Percentiles rank a stretch among this genome's conserved stretches.
phyloP scores from a whole-genome alignment of 2,888 invertebrate genomes.

The Cetonia aurata region DNA sequence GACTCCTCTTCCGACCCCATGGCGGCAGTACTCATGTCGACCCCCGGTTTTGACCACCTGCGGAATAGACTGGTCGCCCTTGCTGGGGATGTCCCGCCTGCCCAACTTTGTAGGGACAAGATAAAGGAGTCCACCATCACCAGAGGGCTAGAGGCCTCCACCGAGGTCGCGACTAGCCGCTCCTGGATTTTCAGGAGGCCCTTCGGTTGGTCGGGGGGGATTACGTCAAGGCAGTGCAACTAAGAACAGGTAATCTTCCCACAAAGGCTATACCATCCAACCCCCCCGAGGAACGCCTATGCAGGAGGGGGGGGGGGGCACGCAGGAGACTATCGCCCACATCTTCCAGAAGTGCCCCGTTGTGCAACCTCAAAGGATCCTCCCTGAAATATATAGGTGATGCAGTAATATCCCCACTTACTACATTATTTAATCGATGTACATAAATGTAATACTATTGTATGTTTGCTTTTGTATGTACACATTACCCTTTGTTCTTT shows the following conservation, averaged over 20 bases:
- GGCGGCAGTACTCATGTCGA: too few species aligned
- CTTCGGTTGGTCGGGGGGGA: constrained; percentile 47
- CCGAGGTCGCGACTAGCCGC: constrained; percentile 47
- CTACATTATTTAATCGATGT: too few species aligned
- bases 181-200: constrained; percentile 47
- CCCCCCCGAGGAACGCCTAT: constrained; percentile 30
- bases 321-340: too few species aligned
- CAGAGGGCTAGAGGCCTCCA: constrained; percentile 44
- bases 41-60: neutral
- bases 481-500: too few species aligned
- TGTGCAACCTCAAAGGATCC: too few species aligned
- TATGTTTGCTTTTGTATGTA: too few species aligned
- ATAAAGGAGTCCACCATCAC: constrained; percentile 28
- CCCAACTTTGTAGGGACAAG: constrained; percentile 35
- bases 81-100: constrained; percentile 13
- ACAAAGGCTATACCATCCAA: constrained; percentile 45
- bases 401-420: too few species aligned
- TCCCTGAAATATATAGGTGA: too few species aligned
- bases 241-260: constrained; percentile 45
- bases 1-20: too few species aligned
- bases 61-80: constrained; percentile 12
- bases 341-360: too few species aligned
- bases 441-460: too few species aligned
- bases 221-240: constrained; percentile 47
- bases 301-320: too few species aligned